A percentile compares a stretch with the other conserved stretches of the same genome.
Conservation (phyloP, 92 coral and sea anemone species). For the Phenganax stokvisi region DNA sequence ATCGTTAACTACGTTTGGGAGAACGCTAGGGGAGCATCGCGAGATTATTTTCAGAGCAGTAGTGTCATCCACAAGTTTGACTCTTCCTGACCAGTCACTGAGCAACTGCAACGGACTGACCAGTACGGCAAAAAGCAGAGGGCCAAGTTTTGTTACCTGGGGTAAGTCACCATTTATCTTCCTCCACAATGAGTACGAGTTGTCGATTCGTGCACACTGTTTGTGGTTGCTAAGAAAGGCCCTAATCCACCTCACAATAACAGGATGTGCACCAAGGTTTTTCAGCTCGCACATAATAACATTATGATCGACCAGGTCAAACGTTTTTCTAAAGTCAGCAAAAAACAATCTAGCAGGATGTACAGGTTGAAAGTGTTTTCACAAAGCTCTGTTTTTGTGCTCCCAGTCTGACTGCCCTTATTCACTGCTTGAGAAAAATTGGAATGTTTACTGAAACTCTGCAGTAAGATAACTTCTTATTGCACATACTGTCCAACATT, state of each 20-base stretch:
- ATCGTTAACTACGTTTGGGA: conserved; percentile 26
- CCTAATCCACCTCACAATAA: conserved; percentile 10
- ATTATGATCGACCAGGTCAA: not conserved
- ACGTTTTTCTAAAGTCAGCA: conserved; percentile 22
- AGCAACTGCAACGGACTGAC: not conserved
- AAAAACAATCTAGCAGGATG: conserved; percentile 18
- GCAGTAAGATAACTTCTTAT: too few species aligned
- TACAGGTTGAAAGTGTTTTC: too few species aligned
- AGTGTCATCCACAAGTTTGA: conserved; percentile 28
- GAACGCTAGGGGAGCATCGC: not conserved
- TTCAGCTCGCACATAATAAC: conserved; percentile 9
- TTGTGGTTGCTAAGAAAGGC: not conserved
- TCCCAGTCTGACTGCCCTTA: too few species aligned
- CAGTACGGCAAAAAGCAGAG: not conserved
- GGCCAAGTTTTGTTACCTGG: not conserved
- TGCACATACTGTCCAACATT: too few species aligned
- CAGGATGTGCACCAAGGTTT: conserved; percentile 15
- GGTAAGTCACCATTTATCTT: not conserved
- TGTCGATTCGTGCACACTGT: not conserved
- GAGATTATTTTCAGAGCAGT: too few species aligned
- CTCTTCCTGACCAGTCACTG: too few species aligned
- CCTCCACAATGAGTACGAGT: conserved; percentile 13
- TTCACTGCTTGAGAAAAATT: too few species aligned
- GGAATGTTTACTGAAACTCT: too few species aligned
- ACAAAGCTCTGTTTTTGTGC: too few species aligned